Conservation (phyloP, 2,888 invertebrate species). For the Microplitis deprimator region DNA sequence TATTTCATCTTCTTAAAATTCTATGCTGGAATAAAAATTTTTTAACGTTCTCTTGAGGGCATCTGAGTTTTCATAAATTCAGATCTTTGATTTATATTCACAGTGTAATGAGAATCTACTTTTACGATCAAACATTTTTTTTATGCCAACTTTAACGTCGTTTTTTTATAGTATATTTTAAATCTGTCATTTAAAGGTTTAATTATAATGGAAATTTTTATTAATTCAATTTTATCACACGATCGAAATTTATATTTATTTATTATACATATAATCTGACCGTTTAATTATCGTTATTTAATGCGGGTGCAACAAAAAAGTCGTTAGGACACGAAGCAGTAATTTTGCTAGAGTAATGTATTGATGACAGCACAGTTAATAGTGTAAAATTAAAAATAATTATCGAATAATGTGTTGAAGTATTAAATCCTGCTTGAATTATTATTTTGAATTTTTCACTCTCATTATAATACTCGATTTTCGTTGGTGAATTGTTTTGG, state of each 20-base stretch:
- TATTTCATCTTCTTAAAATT: background rate
- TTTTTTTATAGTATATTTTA: background rate
- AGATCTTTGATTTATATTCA: background rate
- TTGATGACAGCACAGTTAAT: too few relatives aligned
- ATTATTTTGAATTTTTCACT: too few relatives aligned
- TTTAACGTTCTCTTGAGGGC: background rate
- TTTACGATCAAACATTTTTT: background rate
- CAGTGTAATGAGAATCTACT: background rate
- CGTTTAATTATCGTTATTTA: too few relatives aligned
- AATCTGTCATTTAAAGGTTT: background rate
- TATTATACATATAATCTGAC: background rate
- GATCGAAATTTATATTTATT: background rate
- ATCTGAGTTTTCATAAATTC: background rate
- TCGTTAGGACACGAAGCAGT: too few relatives aligned
- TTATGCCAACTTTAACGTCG: background rate
- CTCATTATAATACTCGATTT: too few relatives aligned
- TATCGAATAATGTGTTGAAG: too few relatives aligned
- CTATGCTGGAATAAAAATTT: background rate
- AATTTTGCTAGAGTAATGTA: too few relatives aligned
- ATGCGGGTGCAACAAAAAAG: too few relatives aligned
- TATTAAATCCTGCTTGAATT: too few relatives aligned
- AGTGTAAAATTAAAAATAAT: too few relatives aligned
- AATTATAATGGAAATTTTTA: background rate
- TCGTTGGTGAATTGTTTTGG: too few relatives aligned
- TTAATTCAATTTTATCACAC: background rate